Base-by-base conservation (phyloP, 2,797 vertebrate species). In the Scarus forsteni region DNA sequence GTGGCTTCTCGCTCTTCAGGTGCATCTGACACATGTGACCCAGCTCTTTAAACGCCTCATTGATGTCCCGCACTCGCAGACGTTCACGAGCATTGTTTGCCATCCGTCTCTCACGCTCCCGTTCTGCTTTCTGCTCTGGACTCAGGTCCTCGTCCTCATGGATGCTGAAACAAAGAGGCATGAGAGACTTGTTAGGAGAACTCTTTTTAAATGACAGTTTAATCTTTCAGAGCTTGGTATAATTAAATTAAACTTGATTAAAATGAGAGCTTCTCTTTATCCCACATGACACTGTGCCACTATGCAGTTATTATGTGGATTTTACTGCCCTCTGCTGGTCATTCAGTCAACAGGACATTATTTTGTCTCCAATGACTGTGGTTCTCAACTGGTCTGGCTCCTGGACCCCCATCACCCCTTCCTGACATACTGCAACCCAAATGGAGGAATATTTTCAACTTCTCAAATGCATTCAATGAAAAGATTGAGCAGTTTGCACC, bases 11-110 rank as follows among this genome's bases (percentile, higher is more conserved):
- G 1, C 95, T 98, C 92, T 99, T 98, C 79, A 99, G 94, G 77
- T 99, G 97, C 81, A 98, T 92, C 86, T 99, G 97, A 88, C 95
- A 96, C 97, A 99, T 98, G 77, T 96, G 96, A 43, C 98, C 98
- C 38, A 99, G 95, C 88, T 99, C 97, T 88, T 99, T 99, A 81
- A 99, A 99, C 0, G 97, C 97, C 90, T 99, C 97, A 2, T 99
- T 99, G 75, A 99, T 99, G 91, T 99, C 97, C 2, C 97, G 94
- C 9, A 99, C 98, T 0, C 98, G 96, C 88, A 99, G 91, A 13
- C 98, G 97, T 27, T 99, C 98, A 1, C 97, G 93, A 14, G 97
- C 96, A 0, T 99, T 99, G 84, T 99, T 99, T 53, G 97, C 96
- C 97, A 99, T 97, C 75, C 98, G 94, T 77, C 98, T 92, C 61